phyloP scores from a whole-genome alignment of 2,888 invertebrate species.

The Heliconius hortense region DNA sequence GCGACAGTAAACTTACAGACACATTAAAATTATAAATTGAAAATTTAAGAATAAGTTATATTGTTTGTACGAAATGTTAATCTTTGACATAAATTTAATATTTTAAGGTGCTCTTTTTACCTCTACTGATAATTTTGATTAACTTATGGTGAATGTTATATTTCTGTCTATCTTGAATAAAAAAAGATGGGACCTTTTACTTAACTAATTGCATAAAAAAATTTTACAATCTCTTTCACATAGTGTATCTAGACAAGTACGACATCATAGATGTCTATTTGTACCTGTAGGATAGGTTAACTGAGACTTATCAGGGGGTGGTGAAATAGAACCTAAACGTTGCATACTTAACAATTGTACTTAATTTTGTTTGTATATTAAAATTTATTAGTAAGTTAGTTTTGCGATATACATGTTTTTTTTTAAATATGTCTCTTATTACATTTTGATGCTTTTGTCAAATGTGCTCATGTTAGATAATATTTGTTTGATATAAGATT shows the following conservation, averaged over 20 bases:
- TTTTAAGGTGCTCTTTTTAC: background rate
- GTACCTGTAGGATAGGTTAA: background rate
- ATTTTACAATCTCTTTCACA: background rate
- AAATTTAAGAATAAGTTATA: background rate
- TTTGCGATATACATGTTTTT: constrained; percentile 14
- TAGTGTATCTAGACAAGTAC: background rate
- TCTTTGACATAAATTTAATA: constrained; percentile 4
- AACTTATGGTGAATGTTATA: background rate
- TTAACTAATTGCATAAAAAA: background rate
- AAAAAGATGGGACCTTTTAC: background rate
- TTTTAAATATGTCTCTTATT: constrained; percentile 4
- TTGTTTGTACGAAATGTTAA: constrained; percentile 11
- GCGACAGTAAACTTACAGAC: no score
- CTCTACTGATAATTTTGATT: background rate
- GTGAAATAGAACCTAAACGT: background rate
- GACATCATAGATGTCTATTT: background rate
- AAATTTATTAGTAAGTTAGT: background rate
- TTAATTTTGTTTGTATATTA: constrained; percentile 20
- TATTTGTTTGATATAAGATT: background rate
- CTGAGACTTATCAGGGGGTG: background rate
- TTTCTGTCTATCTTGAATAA: background rate
- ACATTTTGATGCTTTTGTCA: constrained; percentile 9
- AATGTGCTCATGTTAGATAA: constrained; percentile 6
- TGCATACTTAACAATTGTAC: constrained; percentile 15
- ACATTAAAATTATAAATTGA: background rate